phyloP scores from a whole-genome alignment of 2,797 vertebrate genomes.

The Bovichtus diacanthus region DNA sequence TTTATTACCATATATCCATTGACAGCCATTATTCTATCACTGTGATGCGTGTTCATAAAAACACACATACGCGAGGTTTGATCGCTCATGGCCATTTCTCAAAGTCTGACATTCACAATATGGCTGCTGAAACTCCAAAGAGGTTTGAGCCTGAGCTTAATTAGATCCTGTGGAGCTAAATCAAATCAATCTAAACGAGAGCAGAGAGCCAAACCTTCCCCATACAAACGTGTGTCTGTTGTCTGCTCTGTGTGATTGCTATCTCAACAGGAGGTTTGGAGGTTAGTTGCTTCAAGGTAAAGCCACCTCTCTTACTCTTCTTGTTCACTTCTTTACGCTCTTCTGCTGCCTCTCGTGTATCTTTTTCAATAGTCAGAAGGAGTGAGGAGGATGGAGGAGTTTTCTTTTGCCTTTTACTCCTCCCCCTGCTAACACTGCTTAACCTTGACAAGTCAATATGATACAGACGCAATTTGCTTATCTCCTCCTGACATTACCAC shows the following conservation, averaged over 20 bases:
- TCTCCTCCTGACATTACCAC: constrained; percentile 86
- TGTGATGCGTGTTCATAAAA: constrained; percentile 77
- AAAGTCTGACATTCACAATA: constrained; percentile 83
- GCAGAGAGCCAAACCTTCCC: constrained; percentile 72
- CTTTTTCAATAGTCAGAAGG: constrained; percentile 59
- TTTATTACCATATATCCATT: constrained; percentile 67
- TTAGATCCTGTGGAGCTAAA: constrained; percentile 86
- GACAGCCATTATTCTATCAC: constrained; percentile 72
- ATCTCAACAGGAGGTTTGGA: constrained; percentile 66
- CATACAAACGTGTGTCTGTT: constrained; percentile 58
- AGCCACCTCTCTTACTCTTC: constrained; percentile 49
- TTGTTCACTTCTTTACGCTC: constrained; percentile 39
- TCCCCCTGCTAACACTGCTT: constrained; percentile 78
- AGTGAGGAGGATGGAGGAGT: constrained; percentile 56
- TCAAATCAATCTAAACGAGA: constrained; percentile 85
- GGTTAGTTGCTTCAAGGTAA: constrained; percentile 52
- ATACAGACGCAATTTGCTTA: constrained; percentile 87
- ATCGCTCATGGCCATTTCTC: constrained; percentile 81
- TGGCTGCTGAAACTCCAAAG: constrained; percentile 82
- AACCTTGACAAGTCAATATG: constrained; percentile 89
- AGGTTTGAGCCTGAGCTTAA: constrained; percentile 82
- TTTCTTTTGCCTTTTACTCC: constrained; percentile 56
- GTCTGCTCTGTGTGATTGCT: constrained; percentile 62
- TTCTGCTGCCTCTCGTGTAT: constrained; percentile 43
- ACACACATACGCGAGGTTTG: constrained; percentile 71